Percentiles rank a stretch among this genome's conserved stretches.
phyloP scores from a whole-genome alignment of 2,888 invertebrate species.

The Aelia acuminata region DNA sequence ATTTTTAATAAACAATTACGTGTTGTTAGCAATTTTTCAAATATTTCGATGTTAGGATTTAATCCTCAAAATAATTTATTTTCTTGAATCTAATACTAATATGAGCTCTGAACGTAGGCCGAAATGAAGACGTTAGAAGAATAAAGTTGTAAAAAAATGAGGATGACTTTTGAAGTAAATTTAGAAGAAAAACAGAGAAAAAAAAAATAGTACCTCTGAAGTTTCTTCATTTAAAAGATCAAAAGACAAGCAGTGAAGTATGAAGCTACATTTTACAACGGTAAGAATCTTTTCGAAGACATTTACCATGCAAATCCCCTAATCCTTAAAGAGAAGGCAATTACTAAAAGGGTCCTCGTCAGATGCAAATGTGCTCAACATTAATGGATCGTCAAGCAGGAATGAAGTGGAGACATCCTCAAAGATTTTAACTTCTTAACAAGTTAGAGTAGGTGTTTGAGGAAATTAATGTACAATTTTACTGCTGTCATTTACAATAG shows the following conservation, averaged over 20 bases:
- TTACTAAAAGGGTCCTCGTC: constrained; percentile 23
- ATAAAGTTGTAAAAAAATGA: no score
- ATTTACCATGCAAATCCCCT: constrained; percentile 10
- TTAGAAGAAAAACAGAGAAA: neutral
- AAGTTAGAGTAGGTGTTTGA: neutral
- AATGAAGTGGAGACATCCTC: constrained; percentile 19
- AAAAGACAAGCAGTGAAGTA: neutral
- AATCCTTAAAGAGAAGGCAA: constrained; percentile 34
- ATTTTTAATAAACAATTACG: no score
- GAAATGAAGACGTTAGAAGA: no score
- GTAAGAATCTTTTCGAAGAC: constrained; percentile 14
- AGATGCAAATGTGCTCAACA: constrained; percentile 40
- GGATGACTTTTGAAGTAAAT: neutral
- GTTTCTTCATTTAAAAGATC: neutral
- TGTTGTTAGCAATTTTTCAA: no score
- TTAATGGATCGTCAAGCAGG: constrained; percentile 29
- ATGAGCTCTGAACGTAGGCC: no score
- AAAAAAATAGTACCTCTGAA: neutral
- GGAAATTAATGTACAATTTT: neutral
- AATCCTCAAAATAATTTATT: no score
- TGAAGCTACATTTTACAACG: constrained; percentile 2
- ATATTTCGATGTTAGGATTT: no score
- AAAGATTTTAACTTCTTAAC: constrained; percentile 38
- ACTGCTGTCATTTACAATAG: neutral
- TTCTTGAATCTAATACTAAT: no score